Evolutionary conservation across 53 echinoderm and acorn worm species (phyloP).

Genomic region (Paracentrotus lividus): DNA sequence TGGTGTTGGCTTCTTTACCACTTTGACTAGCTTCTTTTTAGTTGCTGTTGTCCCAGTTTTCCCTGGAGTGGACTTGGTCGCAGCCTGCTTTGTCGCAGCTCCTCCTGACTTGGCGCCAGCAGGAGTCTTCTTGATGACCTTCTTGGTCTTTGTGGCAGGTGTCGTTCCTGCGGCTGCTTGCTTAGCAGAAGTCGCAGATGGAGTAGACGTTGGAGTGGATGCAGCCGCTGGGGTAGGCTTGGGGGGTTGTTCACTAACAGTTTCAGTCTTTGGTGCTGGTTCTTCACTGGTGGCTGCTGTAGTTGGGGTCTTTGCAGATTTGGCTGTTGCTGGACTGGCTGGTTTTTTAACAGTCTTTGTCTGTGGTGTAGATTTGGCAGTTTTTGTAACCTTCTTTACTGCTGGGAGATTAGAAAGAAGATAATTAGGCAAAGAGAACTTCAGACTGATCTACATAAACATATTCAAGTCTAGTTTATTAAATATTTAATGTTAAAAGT

Average conservation of each 20-base stretch:
- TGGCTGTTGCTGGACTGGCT: conserved; percentile 22
- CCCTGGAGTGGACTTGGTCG: conserved; percentile 34
- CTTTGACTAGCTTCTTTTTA: conserved; percentile 57
- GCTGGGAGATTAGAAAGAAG: not conserved
- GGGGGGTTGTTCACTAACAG: conserved; percentile 11
- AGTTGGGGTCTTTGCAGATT: conserved; percentile 59
- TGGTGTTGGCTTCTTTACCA: conserved; percentile 56
- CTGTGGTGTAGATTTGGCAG: conserved; percentile 73
- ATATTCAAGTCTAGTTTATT: too few species aligned
- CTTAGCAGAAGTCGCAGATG: conserved; percentile 37
- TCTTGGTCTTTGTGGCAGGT: conserved; percentile 53
- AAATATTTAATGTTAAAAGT: not conserved
- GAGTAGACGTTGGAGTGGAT: conserved; percentile 7
- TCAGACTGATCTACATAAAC: not conserved
- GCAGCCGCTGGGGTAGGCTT: conserved; percentile 38
- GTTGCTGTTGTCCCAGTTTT: conserved; percentile 42
- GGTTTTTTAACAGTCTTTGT: conserved; percentile 74
- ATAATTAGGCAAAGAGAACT: not conserved
- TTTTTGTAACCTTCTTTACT: conserved; percentile 65
- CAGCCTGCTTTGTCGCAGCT: conserved; percentile 39
- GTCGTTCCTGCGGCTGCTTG: conserved; percentile 37
- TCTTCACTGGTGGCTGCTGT: conserved; percentile 48
- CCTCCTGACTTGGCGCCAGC: conserved; percentile 42
- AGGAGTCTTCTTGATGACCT: conserved; percentile 66
- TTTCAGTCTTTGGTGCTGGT: conserved; percentile 48